These are phyloP conservation scores for Philonicus albiceps DNA, from an alignment of 2,888 invertebrate species.

Conservation along the genomic window DNA sequence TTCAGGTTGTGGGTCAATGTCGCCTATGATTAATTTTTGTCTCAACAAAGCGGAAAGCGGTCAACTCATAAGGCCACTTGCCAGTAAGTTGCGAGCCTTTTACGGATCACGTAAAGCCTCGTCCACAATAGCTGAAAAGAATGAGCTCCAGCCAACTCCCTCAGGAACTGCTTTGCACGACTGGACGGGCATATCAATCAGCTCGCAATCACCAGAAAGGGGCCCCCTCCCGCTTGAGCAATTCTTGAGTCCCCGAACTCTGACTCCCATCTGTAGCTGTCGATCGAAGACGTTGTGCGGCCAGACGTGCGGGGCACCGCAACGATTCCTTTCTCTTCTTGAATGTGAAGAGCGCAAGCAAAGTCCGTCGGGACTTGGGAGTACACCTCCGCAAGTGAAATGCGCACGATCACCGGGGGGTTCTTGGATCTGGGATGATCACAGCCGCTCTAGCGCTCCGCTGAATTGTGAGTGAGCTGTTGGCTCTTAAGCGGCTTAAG, in stretches of 20 bases:
- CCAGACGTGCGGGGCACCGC: background rate
- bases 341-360: background rate
- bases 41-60: background rate
- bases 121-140: background rate
- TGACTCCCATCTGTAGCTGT: background rate
- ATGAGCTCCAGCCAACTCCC: background rate
- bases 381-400: conserved; percentile 12
- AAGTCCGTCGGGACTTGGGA: background rate
- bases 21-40: background rate
- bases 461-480: background rate
- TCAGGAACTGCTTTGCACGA: background rate
- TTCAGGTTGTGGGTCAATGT: background rate
- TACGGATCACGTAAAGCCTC: background rate
- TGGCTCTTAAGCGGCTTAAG: conserved; percentile 7
- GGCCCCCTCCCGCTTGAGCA: background rate
- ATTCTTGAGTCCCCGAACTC: background rate
- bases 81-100: background rate
- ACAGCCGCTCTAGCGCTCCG: background rate
- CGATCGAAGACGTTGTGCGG: background rate
- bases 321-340: background rate
- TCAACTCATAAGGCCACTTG: background rate
- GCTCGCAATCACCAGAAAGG: background rate
- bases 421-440: background rate
- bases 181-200: background rate
- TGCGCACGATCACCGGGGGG: background rate